Conservation (phyloP, 2,888 invertebrate species). For the Acrocyrtus sp. region DNA sequence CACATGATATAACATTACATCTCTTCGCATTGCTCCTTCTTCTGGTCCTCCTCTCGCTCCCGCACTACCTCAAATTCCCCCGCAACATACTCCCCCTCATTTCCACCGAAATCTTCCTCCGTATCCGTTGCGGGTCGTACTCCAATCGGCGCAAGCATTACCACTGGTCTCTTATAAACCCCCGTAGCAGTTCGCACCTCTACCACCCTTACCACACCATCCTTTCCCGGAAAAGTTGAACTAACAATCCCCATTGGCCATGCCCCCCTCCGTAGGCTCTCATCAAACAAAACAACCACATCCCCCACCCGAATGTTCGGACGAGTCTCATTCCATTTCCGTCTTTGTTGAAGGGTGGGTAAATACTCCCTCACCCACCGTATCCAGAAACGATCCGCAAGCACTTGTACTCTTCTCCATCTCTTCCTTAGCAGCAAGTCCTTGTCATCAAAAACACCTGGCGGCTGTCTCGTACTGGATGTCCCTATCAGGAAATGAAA, state of each 20-base stretch:
- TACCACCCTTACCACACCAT: slow-evolving; percentile 33
- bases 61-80: too few relatives aligned
- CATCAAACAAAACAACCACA: background rate
- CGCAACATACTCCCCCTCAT: background rate
- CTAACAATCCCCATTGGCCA: slow-evolving; percentile 7
- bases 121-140: background rate
- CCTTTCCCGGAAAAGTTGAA: slow-evolving; percentile 18
- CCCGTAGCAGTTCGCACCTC: slow-evolving; percentile 29
- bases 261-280: background rate
- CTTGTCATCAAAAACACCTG: slow-evolving; percentile 13
- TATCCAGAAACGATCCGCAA: slow-evolving; percentile 18
- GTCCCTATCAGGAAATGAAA: slow-evolving; percentile 18
- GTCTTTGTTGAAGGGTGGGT: slow-evolving; percentile 3
- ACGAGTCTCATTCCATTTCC: background rate
- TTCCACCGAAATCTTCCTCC: background rate
- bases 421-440: background rate
- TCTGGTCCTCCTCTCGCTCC: too few relatives aligned
- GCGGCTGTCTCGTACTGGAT: background rate
- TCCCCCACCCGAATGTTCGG: slow-evolving; percentile 13
- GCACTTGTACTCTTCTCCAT: background rate
- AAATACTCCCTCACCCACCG: slow-evolving; percentile 13
- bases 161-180: slow-evolving; percentile 9
- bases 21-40: too few relatives aligned
- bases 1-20: too few relatives aligned
- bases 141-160: background rate